Percentiles rank a stretch among this genome's conserved stretches.
Conservation (phyloP, 2,888 invertebrate species). For the Dicyrtomina minuta region DNA sequence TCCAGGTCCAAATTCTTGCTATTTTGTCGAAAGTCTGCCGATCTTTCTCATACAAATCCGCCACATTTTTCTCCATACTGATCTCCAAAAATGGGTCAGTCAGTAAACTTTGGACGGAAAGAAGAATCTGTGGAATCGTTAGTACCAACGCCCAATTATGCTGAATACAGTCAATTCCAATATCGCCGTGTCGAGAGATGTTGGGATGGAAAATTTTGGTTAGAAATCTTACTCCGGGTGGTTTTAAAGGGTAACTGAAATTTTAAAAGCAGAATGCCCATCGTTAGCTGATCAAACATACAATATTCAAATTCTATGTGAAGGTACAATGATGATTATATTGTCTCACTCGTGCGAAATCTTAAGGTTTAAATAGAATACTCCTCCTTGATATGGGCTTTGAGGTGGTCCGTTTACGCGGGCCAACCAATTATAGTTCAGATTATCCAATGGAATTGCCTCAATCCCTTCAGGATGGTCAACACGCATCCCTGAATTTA, state of each 20-base stretch:
- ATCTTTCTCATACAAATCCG: constrained; percentile 74
- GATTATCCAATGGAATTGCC: constrained; percentile 75
- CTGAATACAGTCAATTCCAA: constrained; percentile 85
- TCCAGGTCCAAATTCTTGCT: constrained; percentile 86
- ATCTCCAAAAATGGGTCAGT: constrained; percentile 82
- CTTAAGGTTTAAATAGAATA: constrained; percentile 86
- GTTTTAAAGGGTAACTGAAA: constrained; percentile 79
- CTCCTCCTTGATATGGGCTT: constrained; percentile 91
- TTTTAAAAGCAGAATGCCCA: background rate
- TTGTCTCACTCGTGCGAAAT: constrained; percentile 72
- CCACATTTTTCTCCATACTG: constrained; percentile 86
- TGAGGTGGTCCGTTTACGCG: constrained; percentile 87
- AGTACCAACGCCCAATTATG: constrained; percentile 95
- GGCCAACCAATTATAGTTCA: constrained; percentile 91
- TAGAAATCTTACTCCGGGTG: constrained; percentile 86
- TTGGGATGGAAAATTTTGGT: constrained; percentile 94
- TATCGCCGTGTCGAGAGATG: constrained; percentile 90
- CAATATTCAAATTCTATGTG: background rate
- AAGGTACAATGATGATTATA: constrained; percentile 3
- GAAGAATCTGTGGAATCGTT: constrained; percentile 83
- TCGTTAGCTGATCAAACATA: background rate
- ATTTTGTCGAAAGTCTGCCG: constrained; percentile 73
- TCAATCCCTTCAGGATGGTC: constrained; percentile 85
- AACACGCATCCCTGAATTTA: constrained; percentile 63
- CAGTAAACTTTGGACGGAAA: constrained; percentile 82